Conservation (phyloP, 2,888 invertebrate genomes). For the Notodonta dromedarius region DNA sequence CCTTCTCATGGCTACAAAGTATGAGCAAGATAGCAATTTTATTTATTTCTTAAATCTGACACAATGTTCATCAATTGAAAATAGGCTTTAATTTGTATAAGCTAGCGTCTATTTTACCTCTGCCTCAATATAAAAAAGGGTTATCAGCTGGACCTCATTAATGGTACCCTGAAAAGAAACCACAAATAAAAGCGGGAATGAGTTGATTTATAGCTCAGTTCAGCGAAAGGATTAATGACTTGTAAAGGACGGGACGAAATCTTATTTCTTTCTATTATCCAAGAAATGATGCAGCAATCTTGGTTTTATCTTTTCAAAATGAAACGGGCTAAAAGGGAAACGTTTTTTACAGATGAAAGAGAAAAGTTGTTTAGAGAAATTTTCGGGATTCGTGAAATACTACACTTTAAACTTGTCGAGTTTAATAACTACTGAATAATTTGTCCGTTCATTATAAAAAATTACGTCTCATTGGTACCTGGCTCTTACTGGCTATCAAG, state of each 20-base stretch:
- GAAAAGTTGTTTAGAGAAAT: background rate
- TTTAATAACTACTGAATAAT: too few relatives aligned
- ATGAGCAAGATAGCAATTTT: too few relatives aligned
- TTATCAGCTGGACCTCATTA: slow-evolving; percentile 1
- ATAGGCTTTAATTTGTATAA: too few relatives aligned
- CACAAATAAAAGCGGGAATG: slow-evolving; percentile 1
- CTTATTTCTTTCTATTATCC: background rate
- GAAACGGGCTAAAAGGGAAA: background rate
- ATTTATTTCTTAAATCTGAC: too few relatives aligned
- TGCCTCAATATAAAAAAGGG: background rate
- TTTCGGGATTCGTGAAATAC: background rate
- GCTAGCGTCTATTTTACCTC: background rate
- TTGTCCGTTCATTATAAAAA: too few relatives aligned
- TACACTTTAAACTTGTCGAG: background rate
- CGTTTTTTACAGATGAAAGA: background rate
- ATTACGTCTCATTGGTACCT: too few relatives aligned
- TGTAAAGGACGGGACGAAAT: background rate
- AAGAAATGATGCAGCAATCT: slow-evolving; percentile 3
- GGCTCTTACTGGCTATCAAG: too few relatives aligned
- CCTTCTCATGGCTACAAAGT: too few relatives aligned
- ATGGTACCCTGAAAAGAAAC: background rate
- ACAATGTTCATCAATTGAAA: too few relatives aligned
- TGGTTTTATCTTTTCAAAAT: slow-evolving; percentile 18
- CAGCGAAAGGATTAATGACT: slow-evolving; percentile 1
- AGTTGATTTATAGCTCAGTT: background rate